These are phyloP conservation scores for Rhodeus uyekii DNA, from an alignment of 2,797 vertebrate genomes.

Conservation along the genomic window DNA sequence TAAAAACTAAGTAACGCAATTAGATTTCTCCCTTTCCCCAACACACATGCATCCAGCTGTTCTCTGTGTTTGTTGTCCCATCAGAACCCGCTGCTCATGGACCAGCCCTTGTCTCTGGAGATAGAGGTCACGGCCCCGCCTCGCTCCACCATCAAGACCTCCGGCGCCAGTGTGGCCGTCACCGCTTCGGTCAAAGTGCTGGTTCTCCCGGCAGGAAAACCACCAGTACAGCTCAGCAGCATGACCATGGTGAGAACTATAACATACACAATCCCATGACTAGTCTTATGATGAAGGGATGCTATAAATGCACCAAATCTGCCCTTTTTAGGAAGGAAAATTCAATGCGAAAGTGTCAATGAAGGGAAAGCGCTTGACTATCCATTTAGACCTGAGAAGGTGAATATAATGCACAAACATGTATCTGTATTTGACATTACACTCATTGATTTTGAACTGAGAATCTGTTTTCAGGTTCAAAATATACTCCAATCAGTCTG, in stretches of 20 bases:
- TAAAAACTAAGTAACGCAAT: no score
- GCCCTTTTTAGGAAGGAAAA: conserved; percentile 72
- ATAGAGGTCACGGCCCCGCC: conserved; percentile 82
- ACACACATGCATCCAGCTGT: no score
- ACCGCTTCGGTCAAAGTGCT: conserved; percentile 83
- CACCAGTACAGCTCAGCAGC: conserved; percentile 85
- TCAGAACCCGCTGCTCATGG: conserved; percentile 83
- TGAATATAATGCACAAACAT: conserved; percentile 53
- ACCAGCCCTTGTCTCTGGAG: conserved; percentile 83
- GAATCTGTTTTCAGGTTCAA: conserved; percentile 82
- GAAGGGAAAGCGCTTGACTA: conserved; percentile 82
- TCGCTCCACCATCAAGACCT: conserved; percentile 84
- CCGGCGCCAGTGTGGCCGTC: conserved; percentile 82
- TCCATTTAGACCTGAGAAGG: conserved; percentile 89
- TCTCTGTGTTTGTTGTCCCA: background rate
- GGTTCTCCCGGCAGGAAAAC: conserved; percentile 72
- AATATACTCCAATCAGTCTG: conserved; percentile 93
- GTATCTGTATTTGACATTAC: background rate
- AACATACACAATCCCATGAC: background rate
- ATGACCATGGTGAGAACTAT: conserved; percentile 85
- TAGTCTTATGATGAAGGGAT: background rate
- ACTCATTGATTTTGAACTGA: background rate
- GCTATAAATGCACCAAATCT: background rate
- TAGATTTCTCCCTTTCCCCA: no score
- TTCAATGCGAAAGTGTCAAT: conserved; percentile 86